These are phyloP conservation scores for Bembecia ichneumoniformis DNA, from an alignment of 2,888 invertebrate species.

Conservation along the genomic window DNA sequence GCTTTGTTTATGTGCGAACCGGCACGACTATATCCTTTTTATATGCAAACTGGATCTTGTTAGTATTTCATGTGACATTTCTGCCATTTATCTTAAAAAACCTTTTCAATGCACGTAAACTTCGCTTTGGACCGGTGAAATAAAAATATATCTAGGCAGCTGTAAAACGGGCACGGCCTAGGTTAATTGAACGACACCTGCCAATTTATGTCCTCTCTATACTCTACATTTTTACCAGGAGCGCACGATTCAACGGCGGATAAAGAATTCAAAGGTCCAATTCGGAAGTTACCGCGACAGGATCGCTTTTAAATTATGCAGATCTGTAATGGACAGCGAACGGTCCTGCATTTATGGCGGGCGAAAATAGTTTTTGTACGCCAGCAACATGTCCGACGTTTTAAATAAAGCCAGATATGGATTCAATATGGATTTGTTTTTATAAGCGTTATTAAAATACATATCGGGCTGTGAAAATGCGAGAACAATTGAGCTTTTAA, in stretches of 20 bases:
- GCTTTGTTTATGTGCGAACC: conserved; percentile 63
- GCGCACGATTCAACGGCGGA: conserved; percentile 29
- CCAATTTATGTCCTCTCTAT: conserved; percentile 36
- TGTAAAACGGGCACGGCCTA: conserved; percentile 9
- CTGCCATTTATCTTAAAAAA: not conserved
- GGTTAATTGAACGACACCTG: conserved; percentile 56
- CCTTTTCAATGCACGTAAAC: not conserved
- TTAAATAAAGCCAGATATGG: conserved; percentile 3
- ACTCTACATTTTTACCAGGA: conserved; percentile 40
- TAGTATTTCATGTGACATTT: not conserved
- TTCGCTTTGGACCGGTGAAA: conserved; percentile 2
- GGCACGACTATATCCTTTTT: not conserved
- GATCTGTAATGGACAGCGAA: conserved; percentile 56
- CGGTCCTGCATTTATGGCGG: conserved; percentile 30
- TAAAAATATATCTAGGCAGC: conserved; percentile 13
- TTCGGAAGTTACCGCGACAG: conserved; percentile 45
- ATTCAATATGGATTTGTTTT: not conserved
- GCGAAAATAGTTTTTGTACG: conserved; percentile 43
- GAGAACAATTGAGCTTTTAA: not conserved
- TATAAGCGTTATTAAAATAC: not conserved
- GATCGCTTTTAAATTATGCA: conserved; percentile 62
- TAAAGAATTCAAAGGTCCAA: conserved; percentile 59
- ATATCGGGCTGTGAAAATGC: not conserved
- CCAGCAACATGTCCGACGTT: conserved; percentile 8
- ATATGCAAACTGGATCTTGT: not conserved